These are phyloP conservation scores for Drosophila trapezifrons DNA, from an alignment of 1,140 invertebrate species.

Conservation along the genomic window DNA sequence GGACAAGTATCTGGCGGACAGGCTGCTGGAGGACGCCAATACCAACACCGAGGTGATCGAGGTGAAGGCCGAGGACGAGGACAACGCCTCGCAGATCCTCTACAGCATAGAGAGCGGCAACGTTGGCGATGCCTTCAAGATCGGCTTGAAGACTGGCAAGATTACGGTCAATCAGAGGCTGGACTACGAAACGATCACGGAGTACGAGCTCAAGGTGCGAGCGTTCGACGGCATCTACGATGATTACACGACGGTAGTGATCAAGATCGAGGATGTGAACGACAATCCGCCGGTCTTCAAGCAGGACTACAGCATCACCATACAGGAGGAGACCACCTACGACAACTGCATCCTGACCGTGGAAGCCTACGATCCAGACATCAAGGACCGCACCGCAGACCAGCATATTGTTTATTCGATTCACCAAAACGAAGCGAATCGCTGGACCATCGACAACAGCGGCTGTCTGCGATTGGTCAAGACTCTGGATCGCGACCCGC, in stretches of 20 bases:
- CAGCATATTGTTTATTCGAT: constrained; percentile 92
- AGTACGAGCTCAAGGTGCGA: constrained; percentile 90
- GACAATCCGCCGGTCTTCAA: constrained; percentile 92
- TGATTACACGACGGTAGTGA: constrained; percentile 90
- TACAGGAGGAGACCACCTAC: constrained; percentile 88
- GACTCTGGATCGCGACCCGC: constrained; percentile 93
- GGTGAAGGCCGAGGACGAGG: constrained; percentile 91
- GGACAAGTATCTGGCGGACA: constrained; percentile 89
- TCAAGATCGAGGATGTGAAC: constrained; percentile 92
- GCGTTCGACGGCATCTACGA: constrained; percentile 92
- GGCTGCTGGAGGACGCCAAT: constrained; percentile 92
- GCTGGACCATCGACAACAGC: constrained; percentile 88
- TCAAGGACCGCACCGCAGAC: constrained; percentile 88
- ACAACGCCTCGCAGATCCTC: constrained; percentile 91
- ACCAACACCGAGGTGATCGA: constrained; percentile 91
- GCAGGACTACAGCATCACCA: constrained; percentile 87
- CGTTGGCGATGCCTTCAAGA: constrained; percentile 90
- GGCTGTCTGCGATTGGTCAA: constrained; percentile 91
- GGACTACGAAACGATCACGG: constrained; percentile 93
- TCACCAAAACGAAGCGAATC: constrained; percentile 88
- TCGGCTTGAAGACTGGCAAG: constrained; percentile 91
- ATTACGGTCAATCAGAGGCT: constrained; percentile 90
- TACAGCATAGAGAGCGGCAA: constrained; percentile 93
- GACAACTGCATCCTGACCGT: constrained; percentile 88
- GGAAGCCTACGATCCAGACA: constrained; percentile 93